phyloP scores from a whole-genome alignment of 1,140 invertebrate species.

The Papilio machaon region DNA sequence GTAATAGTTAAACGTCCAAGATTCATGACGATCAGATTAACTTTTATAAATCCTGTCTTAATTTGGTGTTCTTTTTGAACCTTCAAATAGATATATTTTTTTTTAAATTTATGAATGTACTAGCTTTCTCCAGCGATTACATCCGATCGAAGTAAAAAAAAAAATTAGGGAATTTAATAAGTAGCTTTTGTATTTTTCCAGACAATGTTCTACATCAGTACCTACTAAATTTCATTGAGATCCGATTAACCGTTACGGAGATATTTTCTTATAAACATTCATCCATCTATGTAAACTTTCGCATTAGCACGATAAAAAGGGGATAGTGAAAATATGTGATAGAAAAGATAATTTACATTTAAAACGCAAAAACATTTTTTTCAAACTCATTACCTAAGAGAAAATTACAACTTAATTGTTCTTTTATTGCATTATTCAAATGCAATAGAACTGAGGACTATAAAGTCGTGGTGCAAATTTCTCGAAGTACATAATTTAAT shows the following conservation, averaged over 20 bases:
- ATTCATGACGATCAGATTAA: background rate
- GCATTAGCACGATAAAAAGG: background rate
- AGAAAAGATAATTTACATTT: background rate
- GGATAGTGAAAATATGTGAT: background rate
- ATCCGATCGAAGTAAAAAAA: no score
- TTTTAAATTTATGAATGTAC: background rate
- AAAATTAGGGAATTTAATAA: no score
- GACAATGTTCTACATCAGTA: no score
- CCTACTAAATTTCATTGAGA: no score
- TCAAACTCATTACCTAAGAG: background rate
- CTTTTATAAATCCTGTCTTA: background rate
- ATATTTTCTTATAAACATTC: no score
- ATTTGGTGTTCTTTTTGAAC: background rate
- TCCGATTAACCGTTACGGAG: no score
- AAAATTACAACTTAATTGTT: constrained; percentile 35
- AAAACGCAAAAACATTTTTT: background rate
- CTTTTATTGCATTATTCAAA: constrained; percentile 33
- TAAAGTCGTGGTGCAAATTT: constrained; percentile 53
- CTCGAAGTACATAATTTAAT: constrained; percentile 64
- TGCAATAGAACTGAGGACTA: constrained; percentile 45
- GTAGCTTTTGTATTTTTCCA: no score
- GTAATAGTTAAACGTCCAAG: background rate
- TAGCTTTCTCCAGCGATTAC: no score
- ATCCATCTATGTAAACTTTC: no score
- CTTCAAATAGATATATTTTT: background rate